Evolutionary conservation across 2,113 vertebrate species (phyloP).

Genomic region (Cichladusa arquata): DNA sequence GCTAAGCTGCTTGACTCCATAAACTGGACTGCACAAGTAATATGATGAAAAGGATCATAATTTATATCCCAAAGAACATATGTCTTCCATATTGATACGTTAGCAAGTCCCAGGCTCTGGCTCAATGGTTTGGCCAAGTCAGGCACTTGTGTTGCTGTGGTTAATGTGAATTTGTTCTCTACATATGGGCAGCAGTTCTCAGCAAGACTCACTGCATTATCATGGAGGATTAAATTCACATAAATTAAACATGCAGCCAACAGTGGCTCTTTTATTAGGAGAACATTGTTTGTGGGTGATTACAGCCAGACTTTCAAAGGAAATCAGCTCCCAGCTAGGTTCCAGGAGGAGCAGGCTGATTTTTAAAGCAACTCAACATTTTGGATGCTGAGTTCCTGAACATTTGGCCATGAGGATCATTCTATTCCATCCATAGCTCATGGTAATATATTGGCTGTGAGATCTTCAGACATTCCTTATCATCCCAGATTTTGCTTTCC

Average conservation of each 20-base stretch:
- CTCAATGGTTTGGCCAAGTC: constrained; percentile 42
- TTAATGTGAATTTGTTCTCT: constrained; percentile 63
- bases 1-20: constrained; percentile 33
- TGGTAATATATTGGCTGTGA: background rate
- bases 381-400: background rate
- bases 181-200: constrained; percentile 64
- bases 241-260: constrained; percentile 63
- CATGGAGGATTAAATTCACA: constrained; percentile 60
- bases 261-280: constrained; percentile 50
- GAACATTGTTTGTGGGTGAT: constrained; percentile 32
- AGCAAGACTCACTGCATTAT: constrained; percentile 51
- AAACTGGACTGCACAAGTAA: constrained; percentile 47
- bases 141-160: constrained; percentile 50
- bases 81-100: constrained; percentile 56
- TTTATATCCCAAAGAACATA: constrained; percentile 59
- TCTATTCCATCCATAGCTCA: background rate
- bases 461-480: background rate
- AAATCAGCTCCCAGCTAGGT: constrained; percentile 18
- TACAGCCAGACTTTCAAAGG: constrained; percentile 53
- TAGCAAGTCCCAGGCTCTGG: constrained; percentile 49
- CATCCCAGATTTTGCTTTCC: background rate
- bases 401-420: background rate
- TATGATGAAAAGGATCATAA: constrained; percentile 57
- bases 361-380: background rate
- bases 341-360: constrained; percentile 12